Conservation (phyloP, 2,797 vertebrate genomes). For the Sylvilagus floridanus region DNA sequence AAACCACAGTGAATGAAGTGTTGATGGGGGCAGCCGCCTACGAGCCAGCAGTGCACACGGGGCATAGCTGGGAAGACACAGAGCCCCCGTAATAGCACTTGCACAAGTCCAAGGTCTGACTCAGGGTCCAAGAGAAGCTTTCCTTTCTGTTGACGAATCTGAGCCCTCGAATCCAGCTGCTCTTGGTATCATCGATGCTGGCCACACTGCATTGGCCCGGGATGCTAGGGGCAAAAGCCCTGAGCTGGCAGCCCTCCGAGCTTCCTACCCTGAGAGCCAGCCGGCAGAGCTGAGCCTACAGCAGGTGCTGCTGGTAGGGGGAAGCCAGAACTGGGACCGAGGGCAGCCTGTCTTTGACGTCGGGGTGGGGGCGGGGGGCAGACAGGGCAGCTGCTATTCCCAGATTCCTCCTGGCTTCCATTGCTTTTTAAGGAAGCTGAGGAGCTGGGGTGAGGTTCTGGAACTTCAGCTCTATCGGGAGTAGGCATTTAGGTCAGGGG, state of each 20-base stretch:
- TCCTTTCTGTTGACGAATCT: neutral
- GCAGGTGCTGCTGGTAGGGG: neutral
- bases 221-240: constrained; percentile 5
- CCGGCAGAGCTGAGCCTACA: neutral
- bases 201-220: neutral
- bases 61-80: neutral
- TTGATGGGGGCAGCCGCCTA: neutral
- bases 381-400: neutral
- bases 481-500: too few relatives aligned
- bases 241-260: neutral
- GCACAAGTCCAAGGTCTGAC: neutral
- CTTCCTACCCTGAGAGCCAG: neutral
- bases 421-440: neutral
- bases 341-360: neutral
- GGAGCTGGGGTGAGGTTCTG: neutral
- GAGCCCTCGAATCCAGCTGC: neutral
- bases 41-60: neutral
- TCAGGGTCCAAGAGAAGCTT: neutral
- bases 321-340: neutral
- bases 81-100: fast-evolving
- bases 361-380: neutral
- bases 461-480: neutral
- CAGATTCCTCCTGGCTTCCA: neutral
- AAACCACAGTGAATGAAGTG: neutral
- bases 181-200: neutral